Evolutionary conservation across 1,140 invertebrate species (phyloP).

Genomic region (Temnothorax nylanderi): DNA sequence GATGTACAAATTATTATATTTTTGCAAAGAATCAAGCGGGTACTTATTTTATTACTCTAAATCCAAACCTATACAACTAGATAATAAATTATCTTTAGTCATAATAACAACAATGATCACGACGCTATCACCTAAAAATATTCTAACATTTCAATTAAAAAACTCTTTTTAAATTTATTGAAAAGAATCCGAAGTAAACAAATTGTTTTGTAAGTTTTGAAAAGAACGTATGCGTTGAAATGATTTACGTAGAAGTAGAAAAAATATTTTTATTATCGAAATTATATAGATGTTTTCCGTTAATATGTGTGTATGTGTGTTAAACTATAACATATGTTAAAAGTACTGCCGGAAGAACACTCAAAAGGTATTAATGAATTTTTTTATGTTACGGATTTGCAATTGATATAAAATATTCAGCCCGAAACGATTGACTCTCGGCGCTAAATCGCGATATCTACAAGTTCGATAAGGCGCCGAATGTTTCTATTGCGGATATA

Average conservation of each 20-base stretch:
- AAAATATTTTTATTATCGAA: background rate
- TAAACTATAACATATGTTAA: background rate
- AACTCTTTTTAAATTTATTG: too few species aligned
- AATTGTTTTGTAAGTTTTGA: background rate
- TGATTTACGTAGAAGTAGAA: background rate
- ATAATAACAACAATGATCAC: background rate
- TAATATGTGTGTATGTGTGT: background rate
- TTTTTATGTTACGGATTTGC: background rate
- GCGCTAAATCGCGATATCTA: constrained; percentile 49
- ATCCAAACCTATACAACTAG: background rate
- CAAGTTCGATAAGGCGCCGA: constrained; percentile 40
- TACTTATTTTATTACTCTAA: background rate
- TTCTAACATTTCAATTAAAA: background rate
- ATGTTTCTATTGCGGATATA: constrained; percentile 36
- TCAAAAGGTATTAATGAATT: constrained; percentile 1
- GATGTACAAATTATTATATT: constrained; percentile 39
- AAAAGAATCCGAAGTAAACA: background rate
- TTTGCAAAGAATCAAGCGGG: background rate
- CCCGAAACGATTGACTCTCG: constrained; percentile 14
- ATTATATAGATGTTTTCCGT: background rate
- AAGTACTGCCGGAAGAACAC: too few species aligned
- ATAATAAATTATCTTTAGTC: background rate
- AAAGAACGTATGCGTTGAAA: background rate
- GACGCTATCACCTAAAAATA: background rate
- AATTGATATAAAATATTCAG: constrained; percentile 18